Evolutionary conservation across 1,140 invertebrate species (phyloP), one percentile per base, ranked within the genome.

Genomic region (Drosophila parvula): DNA sequence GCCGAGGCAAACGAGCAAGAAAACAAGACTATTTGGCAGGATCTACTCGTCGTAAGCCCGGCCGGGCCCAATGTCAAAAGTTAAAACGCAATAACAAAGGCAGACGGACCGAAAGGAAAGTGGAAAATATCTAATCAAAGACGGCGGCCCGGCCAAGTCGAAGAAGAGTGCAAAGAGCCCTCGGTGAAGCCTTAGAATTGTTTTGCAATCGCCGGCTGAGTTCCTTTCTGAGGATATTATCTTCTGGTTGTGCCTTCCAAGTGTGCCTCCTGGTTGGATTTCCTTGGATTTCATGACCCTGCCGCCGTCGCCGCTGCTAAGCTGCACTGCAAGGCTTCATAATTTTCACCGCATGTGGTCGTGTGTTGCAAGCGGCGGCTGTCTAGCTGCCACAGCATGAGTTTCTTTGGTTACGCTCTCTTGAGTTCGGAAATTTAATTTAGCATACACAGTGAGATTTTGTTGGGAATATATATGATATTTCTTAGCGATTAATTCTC

Each of bases 91-190:
- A 73, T 50, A 58, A 55, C 53, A 61, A 68, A 60, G 55, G 44
- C 34, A 55, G 74, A 67, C 56, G 47, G 43, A 34, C 41, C 44
- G 63, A 78, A 86, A 71, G 78, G 78, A 80, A 86, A 86, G 82
- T 84, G 81, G 68, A 61, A 84, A 85, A 86, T 82, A 82, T 85
- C 81, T 85, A 85, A 85, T 85, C 81, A 85, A 86, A 82, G 81
- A 61, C 53, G 45, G 60, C 59, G 58, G 38, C 60, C 55, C 34
- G 59, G 70, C 43, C 8, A 41, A 59, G 50, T 83, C 70, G 74
- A 55, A 27, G 18, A n/a, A n/a, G 55, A 70, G 75, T 74, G 80
- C 79, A 83, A 28, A 69, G 68, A 22, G 50, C 50, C 22, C 50
- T 51, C 43, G 32, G 53, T 57, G 81, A 85, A 85, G 79, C 83